Base-by-base conservation (phyloP, 2,113 vertebrate genomes). In the Puntigrus tetrazona region DNA sequence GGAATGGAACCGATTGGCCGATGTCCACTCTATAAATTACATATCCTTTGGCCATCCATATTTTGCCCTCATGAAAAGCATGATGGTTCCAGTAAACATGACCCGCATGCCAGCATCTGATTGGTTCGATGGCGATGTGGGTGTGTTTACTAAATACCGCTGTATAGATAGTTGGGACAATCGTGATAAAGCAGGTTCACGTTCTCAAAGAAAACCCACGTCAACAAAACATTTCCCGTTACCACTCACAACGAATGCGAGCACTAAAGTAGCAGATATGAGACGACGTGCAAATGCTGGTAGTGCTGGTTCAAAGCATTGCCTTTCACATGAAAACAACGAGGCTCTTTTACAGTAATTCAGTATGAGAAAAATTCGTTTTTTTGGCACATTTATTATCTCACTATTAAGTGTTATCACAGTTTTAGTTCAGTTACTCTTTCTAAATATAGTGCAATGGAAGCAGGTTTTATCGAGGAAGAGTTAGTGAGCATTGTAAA, bases 81-180 rank as follows among this genome's bases (percentile, higher is more conserved):
- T 25, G 3, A 45, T 47, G 29, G 47, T 61, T 72, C 25, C 65
- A 79, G 65, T 52, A 79, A 78, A 79, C 63, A 55, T 3, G 2
- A 45, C 45, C 63, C 22, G 50, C 77, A 45, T 63, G 14, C 57
- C 18, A 11, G 27, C 7, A 18, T 63, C n/a, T 47, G 59, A 81
- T 69, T 81, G 43, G 78, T 47, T 47, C 1, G 18, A 31, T 34
- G 61, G 13, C 16, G 18, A 22, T 47, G 61, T 65, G 78, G 38
- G 61, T 34, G 78, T 81, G 78, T 81, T 81, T 69, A 81, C 38
- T 1, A 81, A 81, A 81, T 16, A 69, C 27, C 1, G 13, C 36
- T 20, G 55, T 45, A 79, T 41, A 63, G 57, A 27, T 50, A 81
- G 2, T 13, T 67, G 25, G 18, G 67, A 47, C 18, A 31, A 7